Conservation (phyloP, 2,113 vertebrate species). For the Balaenoptera acutorostrata region DNA sequence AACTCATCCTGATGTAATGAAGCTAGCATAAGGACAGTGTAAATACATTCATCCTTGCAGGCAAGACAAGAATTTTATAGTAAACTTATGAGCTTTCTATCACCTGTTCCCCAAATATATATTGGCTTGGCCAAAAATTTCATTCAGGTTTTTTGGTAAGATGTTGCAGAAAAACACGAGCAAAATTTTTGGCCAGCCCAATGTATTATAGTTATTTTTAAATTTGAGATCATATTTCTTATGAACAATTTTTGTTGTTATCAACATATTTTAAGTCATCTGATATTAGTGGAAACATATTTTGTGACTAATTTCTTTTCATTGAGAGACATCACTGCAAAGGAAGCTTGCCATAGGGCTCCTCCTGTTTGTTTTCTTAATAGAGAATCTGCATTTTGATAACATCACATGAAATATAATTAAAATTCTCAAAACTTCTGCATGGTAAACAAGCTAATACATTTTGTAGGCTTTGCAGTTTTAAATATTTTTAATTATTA, state of each 20-base stretch:
- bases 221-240: not conserved
- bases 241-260: not conserved
- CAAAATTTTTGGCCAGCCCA: too few species aligned
- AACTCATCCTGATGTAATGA: not conserved
- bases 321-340: not conserved
- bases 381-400: not conserved
- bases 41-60: not conserved
- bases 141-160: too few species aligned
- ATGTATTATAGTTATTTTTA: not conserved
- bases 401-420: not conserved
- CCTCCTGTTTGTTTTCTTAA: slow-evolving; percentile 1
- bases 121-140: not conserved
- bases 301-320: not conserved
- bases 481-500: not conserved
- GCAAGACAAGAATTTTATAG: not conserved
- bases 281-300: not conserved
- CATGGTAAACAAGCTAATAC: not conserved
- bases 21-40: not conserved
- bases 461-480: not conserved
- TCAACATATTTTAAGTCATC: not conserved
- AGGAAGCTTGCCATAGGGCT: not conserved
- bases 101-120: not conserved
- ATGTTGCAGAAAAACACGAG: too few species aligned
- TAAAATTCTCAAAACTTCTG: not conserved
- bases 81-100: not conserved